Evolutionary conservation across 2,797 vertebrate species (phyloP).

Genomic region (Pseudomugil gertrudae): DNA sequence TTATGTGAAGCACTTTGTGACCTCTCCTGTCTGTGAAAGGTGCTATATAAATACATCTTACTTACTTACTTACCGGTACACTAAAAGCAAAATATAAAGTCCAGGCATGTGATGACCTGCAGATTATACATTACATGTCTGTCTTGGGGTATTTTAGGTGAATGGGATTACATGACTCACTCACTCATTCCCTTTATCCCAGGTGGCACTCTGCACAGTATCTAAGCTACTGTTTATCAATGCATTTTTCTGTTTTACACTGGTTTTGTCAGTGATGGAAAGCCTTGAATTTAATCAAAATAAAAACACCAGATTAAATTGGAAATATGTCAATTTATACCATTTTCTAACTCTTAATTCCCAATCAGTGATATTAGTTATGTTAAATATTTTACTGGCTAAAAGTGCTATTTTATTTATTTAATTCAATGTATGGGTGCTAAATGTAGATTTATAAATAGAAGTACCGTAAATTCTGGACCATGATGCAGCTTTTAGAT

Average conservation of each 20-base stretch:
- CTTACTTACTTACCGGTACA: neutral
- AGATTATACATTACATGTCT: slow-evolving; percentile 11
- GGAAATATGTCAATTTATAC: neutral
- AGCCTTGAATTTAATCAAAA: slow-evolving; percentile 1
- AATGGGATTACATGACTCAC: slow-evolving; percentile 62
- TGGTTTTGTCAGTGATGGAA: neutral
- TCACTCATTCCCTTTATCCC: slow-evolving; percentile 45
- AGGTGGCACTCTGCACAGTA: neutral
- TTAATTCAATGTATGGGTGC: too few relatives aligned
- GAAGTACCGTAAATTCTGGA: too few relatives aligned
- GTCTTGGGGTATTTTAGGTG: slow-evolving; percentile 28
- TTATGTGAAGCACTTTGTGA: too few relatives aligned
- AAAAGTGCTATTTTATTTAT: too few relatives aligned
- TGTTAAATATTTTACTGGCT: too few relatives aligned
- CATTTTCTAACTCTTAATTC: neutral
- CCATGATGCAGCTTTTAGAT: too few relatives aligned
- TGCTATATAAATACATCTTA: too few relatives aligned
- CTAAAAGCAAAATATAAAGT: slow-evolving; percentile 3
- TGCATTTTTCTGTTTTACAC: neutral
- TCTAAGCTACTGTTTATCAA: slow-evolving; percentile 32
- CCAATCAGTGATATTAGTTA: too few relatives aligned
- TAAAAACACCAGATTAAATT: neutral
- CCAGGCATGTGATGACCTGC: neutral
- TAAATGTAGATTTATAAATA: neutral
- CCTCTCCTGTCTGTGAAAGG: too few relatives aligned